A percentile compares a stretch with the other conserved stretches of the same genome.
phyloP scores from a whole-genome alignment of 1,140 invertebrate species.

The Pissodes strobi region DNA sequence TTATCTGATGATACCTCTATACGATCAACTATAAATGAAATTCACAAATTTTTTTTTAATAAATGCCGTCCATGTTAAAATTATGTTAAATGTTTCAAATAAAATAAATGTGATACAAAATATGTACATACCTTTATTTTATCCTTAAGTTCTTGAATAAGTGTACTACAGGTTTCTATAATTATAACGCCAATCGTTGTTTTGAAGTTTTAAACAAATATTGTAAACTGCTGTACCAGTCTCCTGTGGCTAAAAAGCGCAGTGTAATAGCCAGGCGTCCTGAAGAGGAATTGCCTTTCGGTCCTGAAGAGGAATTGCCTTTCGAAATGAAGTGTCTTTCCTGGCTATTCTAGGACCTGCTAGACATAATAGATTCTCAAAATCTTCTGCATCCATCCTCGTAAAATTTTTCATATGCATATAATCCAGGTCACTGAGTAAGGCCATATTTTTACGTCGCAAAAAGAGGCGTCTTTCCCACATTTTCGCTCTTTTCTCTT shows the following conservation, averaged over 20 bases:
- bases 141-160: conserved; percentile 13
- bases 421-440: not conserved
- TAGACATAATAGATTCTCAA: conserved; percentile 11
- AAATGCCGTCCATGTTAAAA: not conserved
- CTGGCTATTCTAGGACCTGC: conserved; percentile 13
- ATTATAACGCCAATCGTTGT: conserved; percentile 17
- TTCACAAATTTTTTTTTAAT: conserved; percentile 1
- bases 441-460: not conserved
- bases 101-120: not conserved
- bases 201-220: conserved; percentile 15
- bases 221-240: not conserved
- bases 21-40: not conserved
- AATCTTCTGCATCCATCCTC: not conserved
- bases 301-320: conserved; percentile 12
- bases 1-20: not conserved
- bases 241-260: conserved; percentile 4
- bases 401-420: not conserved
- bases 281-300: too few relatives aligned
- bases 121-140: conserved; percentile 7
- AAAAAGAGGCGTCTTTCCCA: conserved; percentile 4
- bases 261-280: not conserved
- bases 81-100: too few relatives aligned
- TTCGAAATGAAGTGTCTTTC: conserved; percentile 8
- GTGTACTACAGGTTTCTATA: conserved; percentile 8
- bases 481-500: conserved; percentile 2